Evolutionary conservation across 2,113 vertebrate species (phyloP), one percentile per base, ranked within the genome.

Genomic region (Rhabdomys dilectus): DNA sequence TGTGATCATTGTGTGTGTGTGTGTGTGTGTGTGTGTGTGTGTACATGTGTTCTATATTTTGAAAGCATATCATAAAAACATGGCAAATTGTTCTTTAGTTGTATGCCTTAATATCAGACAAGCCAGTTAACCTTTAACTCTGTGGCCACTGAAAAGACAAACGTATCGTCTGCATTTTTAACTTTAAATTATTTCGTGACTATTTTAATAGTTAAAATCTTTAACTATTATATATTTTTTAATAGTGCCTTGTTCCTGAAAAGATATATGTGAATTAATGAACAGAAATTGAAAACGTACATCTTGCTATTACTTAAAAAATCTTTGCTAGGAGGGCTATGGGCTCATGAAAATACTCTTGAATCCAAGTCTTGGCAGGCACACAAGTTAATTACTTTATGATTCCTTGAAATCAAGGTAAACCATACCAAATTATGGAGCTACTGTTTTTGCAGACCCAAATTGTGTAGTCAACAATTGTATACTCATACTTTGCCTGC

Each of bases 391-490:
- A 75, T 93, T 19, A 91, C 39, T 39, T 3, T 8, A 72, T 21
- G 21, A 97, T 93, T 97, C 91, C 87, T 96, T 39, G 29, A 88
- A 97, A 89, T 94, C 80, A 81, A 89, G 81, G 87, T n/a, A 96
- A 81, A 91, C 73, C 45, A 88, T 0, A 0, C 2, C 68, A 89
- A 39, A 34, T 76, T 96, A 96, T 90, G 96, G 88, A 97, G 82
- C 87, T 85, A 87, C 94, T 95, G 93, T 96, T 98, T 93, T 95
- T 84, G 76, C 73, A 68, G 95, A 10, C 75, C 51, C 90, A 94
- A 95, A 96, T 62, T 97, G 36, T 97, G 58, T 98, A 84, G 94
- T 96, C 97, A 96, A 90, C 94, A 88, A 78, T 92, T 96, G 66
- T 88, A 94, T 96, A 68, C 77, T 21, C 62, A n/a, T 58, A 34